These are phyloP conservation scores for Scaptomyza polygonia DNA, from an alignment of 2,888 invertebrate genomes.

Conservation along the genomic window DNA sequence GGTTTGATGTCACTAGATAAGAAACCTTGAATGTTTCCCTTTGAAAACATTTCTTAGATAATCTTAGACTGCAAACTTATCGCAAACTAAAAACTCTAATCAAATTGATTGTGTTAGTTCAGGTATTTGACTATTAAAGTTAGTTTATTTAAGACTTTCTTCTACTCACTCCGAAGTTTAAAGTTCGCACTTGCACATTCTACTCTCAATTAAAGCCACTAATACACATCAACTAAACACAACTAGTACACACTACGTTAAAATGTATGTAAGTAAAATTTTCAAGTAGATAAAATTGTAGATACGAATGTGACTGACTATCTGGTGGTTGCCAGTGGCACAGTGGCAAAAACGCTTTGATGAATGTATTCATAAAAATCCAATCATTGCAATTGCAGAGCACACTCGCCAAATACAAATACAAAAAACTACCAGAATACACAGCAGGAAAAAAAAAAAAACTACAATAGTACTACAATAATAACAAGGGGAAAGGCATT, in stretches of 20 bases:
- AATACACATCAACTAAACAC: slow-evolving; percentile 5
- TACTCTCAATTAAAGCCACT: slow-evolving; percentile 1
- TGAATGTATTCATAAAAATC: slow-evolving; percentile 81
- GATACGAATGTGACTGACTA: slow-evolving; percentile 16
- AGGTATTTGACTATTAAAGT: background rate
- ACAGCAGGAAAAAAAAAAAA: slow-evolving; percentile 21
- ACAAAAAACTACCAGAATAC: slow-evolving; percentile 18
- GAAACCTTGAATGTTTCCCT: slow-evolving; percentile 3
- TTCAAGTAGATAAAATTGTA: slow-evolving; percentile 7
- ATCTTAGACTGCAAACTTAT: background rate
- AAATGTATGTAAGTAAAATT: slow-evolving; percentile 2
- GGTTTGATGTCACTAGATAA: slow-evolving; percentile 16
- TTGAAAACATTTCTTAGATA: background rate
- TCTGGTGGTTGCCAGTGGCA: slow-evolving; percentile 16
- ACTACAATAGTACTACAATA: slow-evolving; percentile 20
- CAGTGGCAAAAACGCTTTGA: slow-evolving; percentile 59
- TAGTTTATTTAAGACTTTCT: background rate
- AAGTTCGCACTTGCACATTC: background rate
- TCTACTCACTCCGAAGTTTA: background rate
- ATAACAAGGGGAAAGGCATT: slow-evolving; percentile 46
- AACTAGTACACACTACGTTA: background rate
- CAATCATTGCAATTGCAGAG: slow-evolving; percentile 79
- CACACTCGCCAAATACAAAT: slow-evolving; percentile 51
- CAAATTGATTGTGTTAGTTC: background rate
- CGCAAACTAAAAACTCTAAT: background rate